phyloP scores from a whole-genome alignment of 2,797 vertebrate species.

The Scomberomorus guttatus region DNA sequence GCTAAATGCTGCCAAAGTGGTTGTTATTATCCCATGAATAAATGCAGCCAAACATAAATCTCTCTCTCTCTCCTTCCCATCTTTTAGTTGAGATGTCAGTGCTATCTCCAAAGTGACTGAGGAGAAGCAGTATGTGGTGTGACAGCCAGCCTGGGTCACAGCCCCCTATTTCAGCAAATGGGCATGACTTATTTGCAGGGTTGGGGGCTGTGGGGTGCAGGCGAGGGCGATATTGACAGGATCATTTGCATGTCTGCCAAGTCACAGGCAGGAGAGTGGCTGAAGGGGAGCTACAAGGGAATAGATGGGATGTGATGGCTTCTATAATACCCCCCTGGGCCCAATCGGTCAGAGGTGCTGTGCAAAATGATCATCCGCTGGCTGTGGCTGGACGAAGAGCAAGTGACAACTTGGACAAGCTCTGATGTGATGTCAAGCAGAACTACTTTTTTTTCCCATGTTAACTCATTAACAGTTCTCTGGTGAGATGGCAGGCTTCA shows the following conservation, averaged over 20 bases:
- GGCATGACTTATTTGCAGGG: conserved; percentile 77
- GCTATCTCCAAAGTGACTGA: conserved; percentile 75
- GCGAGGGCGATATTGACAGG: conserved; percentile 76
- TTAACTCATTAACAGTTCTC: conserved; percentile 32
- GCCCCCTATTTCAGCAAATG: conserved; percentile 80
- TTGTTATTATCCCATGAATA: conserved; percentile 59
- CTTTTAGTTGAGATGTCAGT: conserved; percentile 70
- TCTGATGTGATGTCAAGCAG: conserved; percentile 16
- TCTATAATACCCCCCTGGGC: conserved; percentile 46
- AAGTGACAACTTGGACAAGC: conserved; percentile 26
- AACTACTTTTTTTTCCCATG: conserved; percentile 10
- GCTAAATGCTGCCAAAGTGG: conserved; percentile 65
- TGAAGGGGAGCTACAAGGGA: conserved; percentile 64
- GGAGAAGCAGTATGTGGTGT: conserved; percentile 73
- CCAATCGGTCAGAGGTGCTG: conserved; percentile 44
- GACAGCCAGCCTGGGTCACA: conserved; percentile 81
- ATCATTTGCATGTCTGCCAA: conserved; percentile 84
- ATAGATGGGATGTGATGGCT: conserved; percentile 71
- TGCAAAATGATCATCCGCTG: conserved; percentile 57
- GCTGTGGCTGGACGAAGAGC: conserved; percentile 41
- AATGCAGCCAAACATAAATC: conserved; percentile 60
- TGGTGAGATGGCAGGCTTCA: conserved; percentile 6
- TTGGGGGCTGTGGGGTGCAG: conserved; percentile 58
- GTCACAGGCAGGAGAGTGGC: conserved; percentile 60
- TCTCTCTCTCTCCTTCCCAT: conserved; percentile 20